phyloP scores from a whole-genome alignment of 2,113 vertebrate species.

The Aptenodytes patagonicus region DNA sequence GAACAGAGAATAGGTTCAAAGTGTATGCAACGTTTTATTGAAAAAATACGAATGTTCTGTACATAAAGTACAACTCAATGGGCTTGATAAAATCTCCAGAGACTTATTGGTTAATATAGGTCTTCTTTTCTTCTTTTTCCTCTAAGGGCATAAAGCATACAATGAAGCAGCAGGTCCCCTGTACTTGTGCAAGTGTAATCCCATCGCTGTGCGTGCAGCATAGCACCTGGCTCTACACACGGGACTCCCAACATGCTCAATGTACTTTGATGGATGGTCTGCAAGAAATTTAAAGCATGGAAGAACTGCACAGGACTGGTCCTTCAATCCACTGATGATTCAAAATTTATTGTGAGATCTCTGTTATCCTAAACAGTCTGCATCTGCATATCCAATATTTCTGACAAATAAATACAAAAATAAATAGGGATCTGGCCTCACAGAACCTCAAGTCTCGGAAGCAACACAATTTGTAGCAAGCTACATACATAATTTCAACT shows the following conservation, averaged over 20 bases:
- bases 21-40: constrained; percentile 69
- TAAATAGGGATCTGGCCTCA: constrained; percentile 70
- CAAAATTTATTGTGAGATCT: constrained; percentile 22
- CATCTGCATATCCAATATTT: constrained; percentile 25
- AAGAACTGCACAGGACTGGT: constrained; percentile 33
- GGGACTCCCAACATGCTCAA: constrained; percentile 40
- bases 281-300: constrained; percentile 49
- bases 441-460: constrained; percentile 58
- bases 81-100: constrained; percentile 40
- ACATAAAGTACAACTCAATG: constrained; percentile 56
- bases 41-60: constrained; percentile 65
- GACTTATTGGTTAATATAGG: constrained; percentile 32
- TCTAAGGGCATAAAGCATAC: constrained; percentile 20
- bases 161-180: constrained; percentile 34
- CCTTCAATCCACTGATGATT: neutral
- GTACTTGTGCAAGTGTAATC: constrained; percentile 30
- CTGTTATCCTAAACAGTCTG: neutral
- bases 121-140: constrained; percentile 4
- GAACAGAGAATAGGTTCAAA: neutral
- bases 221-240: neutral
- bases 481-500: constrained; percentile 62
- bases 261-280: constrained; percentile 9
- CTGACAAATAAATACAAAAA: constrained; percentile 76
- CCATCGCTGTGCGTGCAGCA: neutral
- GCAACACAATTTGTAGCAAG: constrained; percentile 46